Base-by-base conservation (phyloP, 1,140 invertebrate genomes). In the Caenorhabditis brenneri region DNA sequence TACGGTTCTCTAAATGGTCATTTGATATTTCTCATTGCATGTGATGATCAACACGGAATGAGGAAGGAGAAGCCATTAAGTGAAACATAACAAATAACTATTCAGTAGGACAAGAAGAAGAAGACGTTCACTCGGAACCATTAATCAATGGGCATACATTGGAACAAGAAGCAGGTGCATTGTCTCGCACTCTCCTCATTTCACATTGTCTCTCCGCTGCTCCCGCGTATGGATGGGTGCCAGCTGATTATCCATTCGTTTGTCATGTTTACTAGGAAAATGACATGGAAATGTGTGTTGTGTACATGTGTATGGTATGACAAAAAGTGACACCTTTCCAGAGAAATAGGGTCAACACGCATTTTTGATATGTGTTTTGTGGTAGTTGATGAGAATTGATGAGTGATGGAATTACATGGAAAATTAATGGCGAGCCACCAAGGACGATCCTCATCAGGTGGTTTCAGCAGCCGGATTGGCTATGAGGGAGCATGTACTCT, bases 41-140 rank as follows among this genome's bases (percentile, higher is more conserved):
- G 58, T 65, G 65, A 74, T 74, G 65, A 74, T 74, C 65, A 74
- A 74, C 65, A 74, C 65, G 65, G 36, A 24, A 29, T 4, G 9
- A 74, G 22, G 31, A 24, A 24, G 65, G 65, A 46, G 65, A 74
- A 74, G 65, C 65, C 65, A 74, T 74, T 74, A 74, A 74, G 65
- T 36, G 65, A 74, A 74, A 74, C 65, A 74, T 74, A 74, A 74
- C 65, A 74, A 74, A 74, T 74, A 74, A 74, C 65, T 74, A 74
- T 46, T 74, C 65, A 24, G n/a, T n/a, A n/a, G n/a, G n/a, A n/a
- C n/a, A n/a, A n/a, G n/a, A n/a, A n/a, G n/a, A n/a, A n/a, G 65
- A 74, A 74, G 65, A 42, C 36, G 36, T 74, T 19, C 36, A 65
- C 58, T 65, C 58, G 36, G 65, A 74, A 42, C 65, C 65, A 74